These are phyloP conservation scores for Clupea harengus DNA, from an alignment of 2,113 vertebrate species.

Conservation along the genomic window DNA sequence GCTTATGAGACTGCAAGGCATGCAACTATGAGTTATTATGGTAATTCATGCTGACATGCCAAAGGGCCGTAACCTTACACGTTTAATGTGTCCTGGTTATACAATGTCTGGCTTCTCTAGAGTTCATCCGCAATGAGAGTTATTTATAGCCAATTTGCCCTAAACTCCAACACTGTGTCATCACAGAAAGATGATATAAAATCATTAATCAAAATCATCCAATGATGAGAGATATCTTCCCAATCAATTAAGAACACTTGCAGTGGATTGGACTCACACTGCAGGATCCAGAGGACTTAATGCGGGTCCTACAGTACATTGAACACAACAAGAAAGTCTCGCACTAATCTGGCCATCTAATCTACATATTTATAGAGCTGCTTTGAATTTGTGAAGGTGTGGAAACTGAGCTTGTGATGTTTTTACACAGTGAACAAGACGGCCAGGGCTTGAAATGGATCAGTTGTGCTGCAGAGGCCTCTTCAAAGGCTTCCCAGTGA, in stretches of 20 bases:
- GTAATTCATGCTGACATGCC: background rate
- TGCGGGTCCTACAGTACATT: background rate
- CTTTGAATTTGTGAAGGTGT: conserved; percentile 1
- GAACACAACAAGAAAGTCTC: background rate
- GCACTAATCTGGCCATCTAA: background rate
- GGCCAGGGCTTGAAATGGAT: conserved; percentile 25
- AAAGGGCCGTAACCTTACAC: background rate
- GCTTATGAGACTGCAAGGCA: background rate
- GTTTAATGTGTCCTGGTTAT: background rate
- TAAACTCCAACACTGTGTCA: background rate
- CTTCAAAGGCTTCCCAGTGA: conserved; percentile 46
- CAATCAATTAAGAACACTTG: background rate
- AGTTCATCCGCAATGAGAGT: background rate
- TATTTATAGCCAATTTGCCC: background rate
- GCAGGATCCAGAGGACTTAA: background rate
- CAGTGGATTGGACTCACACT: background rate
- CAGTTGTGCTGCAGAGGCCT: conserved; percentile 23
- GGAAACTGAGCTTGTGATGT: background rate
- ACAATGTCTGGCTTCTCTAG: background rate
- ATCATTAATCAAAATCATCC: background rate
- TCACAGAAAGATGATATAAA: background rate
- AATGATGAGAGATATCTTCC: background rate
- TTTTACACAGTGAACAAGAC: background rate
- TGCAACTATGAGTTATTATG: background rate
- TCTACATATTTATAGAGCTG: conserved; percentile 3